phyloP scores from a whole-genome alignment of 1,140 invertebrate species.

The Drosophila arizonae region DNA sequence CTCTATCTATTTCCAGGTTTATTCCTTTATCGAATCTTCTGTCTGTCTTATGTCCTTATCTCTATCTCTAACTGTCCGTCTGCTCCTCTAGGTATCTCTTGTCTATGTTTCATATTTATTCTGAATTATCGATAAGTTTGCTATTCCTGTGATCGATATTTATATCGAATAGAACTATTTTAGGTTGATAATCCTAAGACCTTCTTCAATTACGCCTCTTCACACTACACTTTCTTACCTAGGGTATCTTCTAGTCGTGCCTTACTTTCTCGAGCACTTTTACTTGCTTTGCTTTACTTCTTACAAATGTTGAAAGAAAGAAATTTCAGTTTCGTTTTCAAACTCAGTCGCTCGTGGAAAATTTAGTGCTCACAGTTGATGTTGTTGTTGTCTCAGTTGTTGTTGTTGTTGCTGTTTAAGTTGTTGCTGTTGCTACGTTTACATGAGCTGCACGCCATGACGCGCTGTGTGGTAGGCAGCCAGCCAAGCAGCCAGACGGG shows the following conservation, averaged over 20 bases:
- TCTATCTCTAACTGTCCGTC: background rate
- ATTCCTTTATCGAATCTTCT: background rate
- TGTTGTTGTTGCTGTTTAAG: conserved; percentile 15
- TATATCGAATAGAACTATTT: no score
- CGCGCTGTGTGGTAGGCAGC: conserved; percentile 2
- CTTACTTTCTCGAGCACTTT: conserved; percentile 8
- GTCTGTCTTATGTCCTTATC: background rate
- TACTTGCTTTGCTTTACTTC: conserved; percentile 6
- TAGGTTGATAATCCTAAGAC: no score
- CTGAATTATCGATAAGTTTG: no score
- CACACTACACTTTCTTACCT: no score
- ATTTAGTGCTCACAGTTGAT: conserved; percentile 67
- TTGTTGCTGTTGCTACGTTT: conserved; percentile 57
- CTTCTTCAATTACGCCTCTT: no score
- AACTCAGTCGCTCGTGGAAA: conserved; percentile 74
- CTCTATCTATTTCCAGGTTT: no score
- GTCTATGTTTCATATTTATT: no score
- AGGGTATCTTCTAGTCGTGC: no score
- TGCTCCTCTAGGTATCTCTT: background rate
- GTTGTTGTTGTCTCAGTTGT: background rate
- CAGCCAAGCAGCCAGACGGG: conserved; percentile 19
- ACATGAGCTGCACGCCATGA: conserved; percentile 32
- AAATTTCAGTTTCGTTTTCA: conserved; percentile 70
- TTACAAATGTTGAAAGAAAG: conserved; percentile 52
- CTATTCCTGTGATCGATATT: no score